Percentiles rank a stretch among this genome's conserved stretches.
These are phyloP conservation scores for Thermophis baileyi DNA, from an alignment of 2,113 vertebrate species.

Conservation along the genomic window DNA sequence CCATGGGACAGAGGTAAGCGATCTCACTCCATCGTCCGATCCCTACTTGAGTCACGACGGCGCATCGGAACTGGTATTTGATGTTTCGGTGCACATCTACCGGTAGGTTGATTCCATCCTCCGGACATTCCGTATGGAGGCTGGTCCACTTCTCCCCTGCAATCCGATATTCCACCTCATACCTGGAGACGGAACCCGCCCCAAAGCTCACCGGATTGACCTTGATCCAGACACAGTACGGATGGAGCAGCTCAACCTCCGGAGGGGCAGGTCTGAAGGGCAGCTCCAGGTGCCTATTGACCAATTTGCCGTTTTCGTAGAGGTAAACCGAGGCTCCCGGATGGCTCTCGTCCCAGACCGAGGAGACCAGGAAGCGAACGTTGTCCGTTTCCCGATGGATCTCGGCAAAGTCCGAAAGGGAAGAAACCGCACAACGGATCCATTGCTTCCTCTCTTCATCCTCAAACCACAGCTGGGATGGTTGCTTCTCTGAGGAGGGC, in stretches of 20 bases:
- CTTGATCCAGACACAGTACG: not conserved
- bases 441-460: not conserved
- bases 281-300: not conserved
- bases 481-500: not conserved
- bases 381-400: too few relatives aligned
- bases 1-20: fast-evolving
- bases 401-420: not conserved
- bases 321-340: constrained; percentile 22
- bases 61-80: not conserved
- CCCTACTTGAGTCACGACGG: not conserved
- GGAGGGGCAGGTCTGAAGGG: constrained; percentile 1
- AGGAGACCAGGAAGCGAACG: not conserved
- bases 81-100: not conserved
- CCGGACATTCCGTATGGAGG: not conserved
- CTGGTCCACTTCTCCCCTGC: not conserved
- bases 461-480: not conserved
- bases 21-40: not conserved
- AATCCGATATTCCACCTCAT: not conserved
- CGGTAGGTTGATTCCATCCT: not conserved
- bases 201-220: not conserved
- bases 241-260: not conserved
- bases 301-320: not conserved
- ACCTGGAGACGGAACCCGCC: not conserved
- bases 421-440: not conserved
- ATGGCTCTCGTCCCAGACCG: not conserved